These are phyloP conservation scores for Tetanocera ferruginea DNA, from an alignment of 2,888 invertebrate species.

Conservation along the genomic window DNA sequence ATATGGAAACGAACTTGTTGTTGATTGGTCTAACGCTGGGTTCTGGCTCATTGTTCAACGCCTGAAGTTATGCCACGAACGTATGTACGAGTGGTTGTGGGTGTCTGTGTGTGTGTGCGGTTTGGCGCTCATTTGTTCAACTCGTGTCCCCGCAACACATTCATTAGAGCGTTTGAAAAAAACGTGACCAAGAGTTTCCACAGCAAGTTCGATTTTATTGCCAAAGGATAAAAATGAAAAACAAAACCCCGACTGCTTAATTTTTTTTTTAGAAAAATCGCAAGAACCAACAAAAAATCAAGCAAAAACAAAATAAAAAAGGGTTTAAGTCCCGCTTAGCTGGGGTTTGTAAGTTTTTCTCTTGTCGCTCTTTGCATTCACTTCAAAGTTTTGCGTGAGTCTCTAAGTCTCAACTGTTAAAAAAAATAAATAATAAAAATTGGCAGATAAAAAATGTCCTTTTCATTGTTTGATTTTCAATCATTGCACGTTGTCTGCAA, in stretches of 20 bases:
- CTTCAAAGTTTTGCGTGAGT: not conserved
- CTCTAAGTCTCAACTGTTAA: not conserved
- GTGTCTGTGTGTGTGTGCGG: not conserved
- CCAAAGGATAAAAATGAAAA: not conserved
- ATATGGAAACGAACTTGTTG: not conserved
- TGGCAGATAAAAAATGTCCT: not conserved
- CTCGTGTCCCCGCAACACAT: not conserved
- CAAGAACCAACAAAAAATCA: not conserved
- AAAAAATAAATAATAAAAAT: not conserved
- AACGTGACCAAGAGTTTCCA: slow-evolving; percentile 30
- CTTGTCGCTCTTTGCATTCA: not conserved
- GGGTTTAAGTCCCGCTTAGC: slow-evolving; percentile 31
- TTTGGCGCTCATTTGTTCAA: slow-evolving; percentile 16
- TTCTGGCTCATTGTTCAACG: not conserved
- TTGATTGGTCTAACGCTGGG: not conserved
- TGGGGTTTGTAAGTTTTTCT: slow-evolving; percentile 28
- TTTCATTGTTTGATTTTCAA: not conserved
- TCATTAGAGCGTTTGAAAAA: slow-evolving; percentile 25
- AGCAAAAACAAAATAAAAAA: not conserved
- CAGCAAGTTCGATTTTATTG: slow-evolving; percentile 25
- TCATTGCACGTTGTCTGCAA: not conserved
- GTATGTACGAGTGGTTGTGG: not conserved
- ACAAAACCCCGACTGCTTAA: not conserved
- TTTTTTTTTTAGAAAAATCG: not conserved
- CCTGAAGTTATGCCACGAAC: slow-evolving; percentile 4